A percentile compares a stretch with the other conserved stretches of the same genome.
Conservation (phyloP, 35 echinoderm and acorn worm species). For the Apostichopus californicus region DNA sequence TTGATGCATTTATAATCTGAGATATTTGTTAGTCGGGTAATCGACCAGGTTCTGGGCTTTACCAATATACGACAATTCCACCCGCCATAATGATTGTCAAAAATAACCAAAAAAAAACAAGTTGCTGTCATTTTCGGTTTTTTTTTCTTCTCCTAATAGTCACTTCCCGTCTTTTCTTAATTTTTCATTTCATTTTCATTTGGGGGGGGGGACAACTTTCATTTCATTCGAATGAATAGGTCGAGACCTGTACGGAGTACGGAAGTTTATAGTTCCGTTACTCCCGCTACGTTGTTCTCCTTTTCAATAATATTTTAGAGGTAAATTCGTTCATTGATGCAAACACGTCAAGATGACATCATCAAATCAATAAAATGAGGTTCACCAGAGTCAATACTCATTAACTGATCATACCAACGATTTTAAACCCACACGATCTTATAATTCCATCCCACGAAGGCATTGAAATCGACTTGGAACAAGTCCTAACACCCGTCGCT, state of each 20-base stretch:
- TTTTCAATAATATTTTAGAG: neutral
- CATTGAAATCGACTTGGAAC: constrained; percentile 12
- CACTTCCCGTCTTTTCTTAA: too few species aligned
- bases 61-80: too few species aligned
- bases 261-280: neutral
- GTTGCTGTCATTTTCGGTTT: too few species aligned
- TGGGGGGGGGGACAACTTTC: neutral
- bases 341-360: constrained; percentile 45
- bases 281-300: neutral
- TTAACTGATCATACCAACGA: neutral
- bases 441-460: neutral
- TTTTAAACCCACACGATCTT: neutral
- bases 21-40: too few species aligned
- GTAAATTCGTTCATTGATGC: neutral
- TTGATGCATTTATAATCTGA: too few species aligned
- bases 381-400: constrained; percentile 29
- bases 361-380: constrained; percentile 18
- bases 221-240: neutral
- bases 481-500: neutral
- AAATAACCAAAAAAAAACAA: too few species aligned
- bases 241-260: neutral
- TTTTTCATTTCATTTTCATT: too few species aligned
- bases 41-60: too few species aligned
- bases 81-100: too few species aligned
- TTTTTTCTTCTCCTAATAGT: too few species aligned